Percentiles rank a stretch among this genome's conserved stretches.
Evolutionary conservation across 2,797 vertebrate species (phyloP).

Genomic region (Cirrhinus mrigala): DNA sequence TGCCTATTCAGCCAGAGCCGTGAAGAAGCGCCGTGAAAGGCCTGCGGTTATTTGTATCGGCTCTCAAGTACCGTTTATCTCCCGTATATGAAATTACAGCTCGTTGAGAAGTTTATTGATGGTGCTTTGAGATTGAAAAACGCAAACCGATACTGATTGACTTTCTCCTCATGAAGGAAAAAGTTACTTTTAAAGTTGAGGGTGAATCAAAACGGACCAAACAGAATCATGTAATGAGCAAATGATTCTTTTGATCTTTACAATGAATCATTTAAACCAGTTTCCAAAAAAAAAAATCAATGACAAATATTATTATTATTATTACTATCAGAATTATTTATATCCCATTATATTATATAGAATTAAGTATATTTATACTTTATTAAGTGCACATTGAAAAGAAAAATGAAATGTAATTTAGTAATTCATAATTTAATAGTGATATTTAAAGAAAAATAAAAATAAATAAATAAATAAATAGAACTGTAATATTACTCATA

Average conservation of each 20-base stretch:
- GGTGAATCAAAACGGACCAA: neutral
- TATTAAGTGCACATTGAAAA: neutral
- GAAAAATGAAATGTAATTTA: too few relatives aligned
- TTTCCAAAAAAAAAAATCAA: neutral
- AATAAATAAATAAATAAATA: neutral
- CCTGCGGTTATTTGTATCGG: neutral
- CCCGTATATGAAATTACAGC: constrained; percentile 55
- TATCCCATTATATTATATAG: too few relatives aligned
- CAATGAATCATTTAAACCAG: neutral
- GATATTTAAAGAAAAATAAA: too few relatives aligned
- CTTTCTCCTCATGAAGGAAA: neutral
- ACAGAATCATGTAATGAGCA: neutral
- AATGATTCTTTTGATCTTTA: neutral
- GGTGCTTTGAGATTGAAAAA: neutral
- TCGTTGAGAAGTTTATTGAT: constrained; percentile 2
- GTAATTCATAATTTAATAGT: neutral
- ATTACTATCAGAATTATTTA: neutral
- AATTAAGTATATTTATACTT: too few relatives aligned
- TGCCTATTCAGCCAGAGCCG: constrained; percentile 71
- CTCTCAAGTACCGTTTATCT: constrained; percentile 61
- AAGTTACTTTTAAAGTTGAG: constrained; percentile 6
- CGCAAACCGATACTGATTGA: neutral
- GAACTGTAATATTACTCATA: too few relatives aligned
- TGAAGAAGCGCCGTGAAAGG: constrained; percentile 69
- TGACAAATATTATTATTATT: neutral